These are phyloP conservation scores for Prochilodus magdalenae DNA, from an alignment of 2,113 vertebrate genomes.

Conservation along the genomic window DNA sequence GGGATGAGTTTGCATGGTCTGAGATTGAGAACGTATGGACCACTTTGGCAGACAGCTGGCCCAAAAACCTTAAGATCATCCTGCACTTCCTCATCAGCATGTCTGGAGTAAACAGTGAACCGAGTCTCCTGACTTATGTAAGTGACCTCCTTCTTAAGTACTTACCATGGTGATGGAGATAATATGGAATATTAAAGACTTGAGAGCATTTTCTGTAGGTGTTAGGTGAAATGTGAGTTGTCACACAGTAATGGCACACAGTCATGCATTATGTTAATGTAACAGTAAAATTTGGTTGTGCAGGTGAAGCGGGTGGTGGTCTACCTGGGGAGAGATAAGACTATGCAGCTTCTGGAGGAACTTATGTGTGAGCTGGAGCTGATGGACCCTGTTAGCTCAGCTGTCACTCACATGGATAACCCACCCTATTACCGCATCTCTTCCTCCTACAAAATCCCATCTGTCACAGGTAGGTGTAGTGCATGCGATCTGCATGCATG, in stretches of 20 bases:
- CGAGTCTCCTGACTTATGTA: slow-evolving; percentile 97
- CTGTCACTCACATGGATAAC: slow-evolving; percentile 97
- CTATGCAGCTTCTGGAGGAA: slow-evolving; percentile 96
- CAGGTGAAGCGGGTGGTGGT: slow-evolving; percentile 99
- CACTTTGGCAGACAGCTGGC: slow-evolving; percentile 97
- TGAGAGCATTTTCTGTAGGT: too few species aligned
- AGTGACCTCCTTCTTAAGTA: slow-evolving; percentile 66
- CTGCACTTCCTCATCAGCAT: slow-evolving; percentile 98
- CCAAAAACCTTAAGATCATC: slow-evolving; percentile 98
- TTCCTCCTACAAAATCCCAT: slow-evolving; percentile 95
- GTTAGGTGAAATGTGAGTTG: too few species aligned
- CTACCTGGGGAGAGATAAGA: slow-evolving; percentile 98
- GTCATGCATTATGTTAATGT: not conserved
- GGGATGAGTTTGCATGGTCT: slow-evolving; percentile 97
- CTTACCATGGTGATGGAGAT: not conserved
- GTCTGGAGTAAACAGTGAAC: slow-evolving; percentile 96
- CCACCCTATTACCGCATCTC: slow-evolving; percentile 96
- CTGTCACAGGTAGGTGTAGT: slow-evolving; percentile 93
- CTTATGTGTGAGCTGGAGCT: slow-evolving; percentile 94
- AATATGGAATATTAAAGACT: not conserved
- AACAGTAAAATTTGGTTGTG: not conserved
- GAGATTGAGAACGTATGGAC: slow-evolving; percentile 99
- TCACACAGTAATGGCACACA: not conserved
- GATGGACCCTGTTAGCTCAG: slow-evolving; percentile 92
- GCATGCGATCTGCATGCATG: not conserved